Conservation (phyloP, 2,797 vertebrate genomes). For the Sebastes nivosus region DNA sequence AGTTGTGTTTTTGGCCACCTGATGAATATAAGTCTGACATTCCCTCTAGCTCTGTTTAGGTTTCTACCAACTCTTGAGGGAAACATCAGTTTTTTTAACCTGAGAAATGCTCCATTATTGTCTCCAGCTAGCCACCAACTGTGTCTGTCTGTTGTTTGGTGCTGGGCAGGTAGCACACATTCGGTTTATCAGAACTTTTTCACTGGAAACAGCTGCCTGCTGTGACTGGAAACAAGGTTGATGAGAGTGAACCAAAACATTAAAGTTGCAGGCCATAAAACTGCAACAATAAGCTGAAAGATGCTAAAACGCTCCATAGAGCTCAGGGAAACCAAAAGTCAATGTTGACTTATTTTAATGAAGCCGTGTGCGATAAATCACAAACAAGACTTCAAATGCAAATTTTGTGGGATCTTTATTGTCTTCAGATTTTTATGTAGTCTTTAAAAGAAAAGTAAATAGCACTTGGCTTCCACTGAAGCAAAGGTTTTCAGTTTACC, state of each 20-base stretch:
- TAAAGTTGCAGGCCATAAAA: neutral
- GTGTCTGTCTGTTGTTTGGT: neutral
- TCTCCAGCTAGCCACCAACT: neutral
- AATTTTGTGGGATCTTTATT: no score
- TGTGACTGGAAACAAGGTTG: neutral
- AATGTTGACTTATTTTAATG: no score
- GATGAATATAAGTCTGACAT: neutral
- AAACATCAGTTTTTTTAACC: neutral
- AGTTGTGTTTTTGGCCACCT: neutral
- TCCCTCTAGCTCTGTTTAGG: neutral
- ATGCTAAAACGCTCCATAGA: no score
- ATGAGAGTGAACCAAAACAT: neutral
- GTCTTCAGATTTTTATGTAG: no score
- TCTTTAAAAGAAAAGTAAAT: no score
- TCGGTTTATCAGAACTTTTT: constrained; percentile 1
- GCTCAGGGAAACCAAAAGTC: no score
- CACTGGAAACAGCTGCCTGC: neutral
- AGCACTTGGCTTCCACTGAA: no score
- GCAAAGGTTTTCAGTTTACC: no score
- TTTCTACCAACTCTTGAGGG: neutral
- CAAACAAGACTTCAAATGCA: no score
- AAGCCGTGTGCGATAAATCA: no score
- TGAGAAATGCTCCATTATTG: neutral
- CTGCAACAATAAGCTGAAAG: no score
- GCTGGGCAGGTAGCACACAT: neutral